Conservation (phyloP, 2,888 invertebrate species). For the Ormyrus rosae region DNA sequence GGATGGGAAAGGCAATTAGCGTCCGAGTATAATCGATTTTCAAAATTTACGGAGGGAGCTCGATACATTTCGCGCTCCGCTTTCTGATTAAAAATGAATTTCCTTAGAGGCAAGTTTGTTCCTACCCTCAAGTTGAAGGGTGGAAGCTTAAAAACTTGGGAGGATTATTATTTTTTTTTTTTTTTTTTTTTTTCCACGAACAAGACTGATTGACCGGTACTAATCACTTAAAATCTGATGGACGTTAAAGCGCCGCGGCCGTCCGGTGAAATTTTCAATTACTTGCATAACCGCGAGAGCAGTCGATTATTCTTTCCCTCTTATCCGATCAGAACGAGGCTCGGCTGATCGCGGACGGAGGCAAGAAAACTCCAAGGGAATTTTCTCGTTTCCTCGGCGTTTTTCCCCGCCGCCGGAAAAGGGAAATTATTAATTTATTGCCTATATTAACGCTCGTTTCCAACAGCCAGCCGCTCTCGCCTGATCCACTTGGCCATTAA, state of each 20-base stretch:
- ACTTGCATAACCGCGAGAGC: slow-evolving; percentile 44
- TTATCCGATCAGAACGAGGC: slow-evolving; percentile 20
- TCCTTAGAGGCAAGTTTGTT: slow-evolving; percentile 47
- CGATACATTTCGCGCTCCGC: not conserved
- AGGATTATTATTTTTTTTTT: slow-evolving; percentile 28
- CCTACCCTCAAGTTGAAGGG: not conserved
- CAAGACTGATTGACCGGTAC: slow-evolving; percentile 53
- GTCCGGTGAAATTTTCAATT: slow-evolving; percentile 50
- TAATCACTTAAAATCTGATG: slow-evolving; percentile 55
- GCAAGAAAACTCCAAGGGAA: slow-evolving; percentile 28
- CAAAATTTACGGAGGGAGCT: too few species aligned
- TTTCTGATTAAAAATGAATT: slow-evolving; percentile 49
- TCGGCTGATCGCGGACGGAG: not conserved
- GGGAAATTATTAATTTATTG: slow-evolving; percentile 44
- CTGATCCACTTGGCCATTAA: not conserved
- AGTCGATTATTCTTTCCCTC: slow-evolving; percentile 52
- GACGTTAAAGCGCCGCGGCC: slow-evolving; percentile 39
- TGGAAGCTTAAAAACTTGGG: slow-evolving; percentile 51
- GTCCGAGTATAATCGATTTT: too few species aligned
- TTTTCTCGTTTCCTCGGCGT: not conserved
- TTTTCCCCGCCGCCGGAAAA: not conserved
- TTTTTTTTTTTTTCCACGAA: slow-evolving; percentile 27
- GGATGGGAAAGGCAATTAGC: too few species aligned
- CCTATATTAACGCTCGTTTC: slow-evolving; percentile 22
- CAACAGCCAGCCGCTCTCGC: slow-evolving; percentile 22